Conservation (phyloP, 2,797 vertebrate species). For the Epinephelus malabaricus region DNA sequence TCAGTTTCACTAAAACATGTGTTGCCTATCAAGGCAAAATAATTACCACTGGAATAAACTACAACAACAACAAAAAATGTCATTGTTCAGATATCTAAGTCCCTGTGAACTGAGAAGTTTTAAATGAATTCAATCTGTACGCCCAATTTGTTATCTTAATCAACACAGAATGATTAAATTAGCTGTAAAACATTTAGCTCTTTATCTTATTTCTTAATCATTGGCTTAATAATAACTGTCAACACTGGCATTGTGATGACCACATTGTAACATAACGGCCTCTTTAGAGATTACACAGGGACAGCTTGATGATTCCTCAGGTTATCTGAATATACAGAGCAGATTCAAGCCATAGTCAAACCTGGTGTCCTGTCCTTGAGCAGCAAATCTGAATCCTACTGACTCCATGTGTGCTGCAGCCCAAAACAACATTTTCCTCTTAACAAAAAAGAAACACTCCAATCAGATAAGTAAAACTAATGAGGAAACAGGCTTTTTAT, state of each 20-base stretch:
- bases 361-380: too few species aligned
- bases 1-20: slow-evolving; percentile 22
- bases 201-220: slow-evolving; percentile 39
- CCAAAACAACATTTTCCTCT: neutral
- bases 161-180: slow-evolving; percentile 30
- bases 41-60: neutral
- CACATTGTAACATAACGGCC: neutral
- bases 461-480: neutral
- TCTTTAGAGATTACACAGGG: neutral
- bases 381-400: neutral
- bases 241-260: slow-evolving; percentile 2
- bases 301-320: neutral
- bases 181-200: slow-evolving; percentile 28
- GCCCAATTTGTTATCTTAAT: slow-evolving; percentile 26
- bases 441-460: neutral
- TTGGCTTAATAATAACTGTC: slow-evolving; percentile 32
- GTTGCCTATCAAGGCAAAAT: neutral
- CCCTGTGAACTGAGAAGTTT: neutral
- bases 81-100: neutral
- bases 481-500: neutral
- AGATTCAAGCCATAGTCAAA: neutral
- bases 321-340: neutral
- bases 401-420: slow-evolving; percentile 1
- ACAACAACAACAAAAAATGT: neutral
- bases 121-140: slow-evolving; percentile 22